Evolutionary conservation across 2,888 invertebrate species (phyloP).

Genomic region (Perizoma affinitatum): DNA sequence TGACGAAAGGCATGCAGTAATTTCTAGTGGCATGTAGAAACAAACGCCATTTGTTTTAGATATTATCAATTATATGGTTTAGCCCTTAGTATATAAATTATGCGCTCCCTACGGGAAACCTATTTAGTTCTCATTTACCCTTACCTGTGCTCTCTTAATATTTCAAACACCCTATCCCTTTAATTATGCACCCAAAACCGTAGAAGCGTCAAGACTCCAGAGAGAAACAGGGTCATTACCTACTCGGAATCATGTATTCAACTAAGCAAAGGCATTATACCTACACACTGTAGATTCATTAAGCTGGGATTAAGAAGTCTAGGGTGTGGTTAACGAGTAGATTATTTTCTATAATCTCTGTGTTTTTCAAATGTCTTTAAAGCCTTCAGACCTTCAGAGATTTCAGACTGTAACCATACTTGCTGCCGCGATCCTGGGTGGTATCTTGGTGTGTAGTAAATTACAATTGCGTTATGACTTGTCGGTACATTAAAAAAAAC

Average conservation of each 20-base stretch:
- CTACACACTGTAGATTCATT: neutral
- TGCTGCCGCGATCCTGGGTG: too few relatives aligned
- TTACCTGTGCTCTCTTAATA: slow-evolving; percentile 29
- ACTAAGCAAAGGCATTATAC: slow-evolving; percentile 15
- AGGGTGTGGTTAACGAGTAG: slow-evolving; percentile 1
- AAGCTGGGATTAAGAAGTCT: slow-evolving; percentile 16
- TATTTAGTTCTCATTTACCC: slow-evolving; percentile 27
- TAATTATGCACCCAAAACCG: slow-evolving; percentile 32
- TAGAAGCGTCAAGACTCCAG: slow-evolving; percentile 15
- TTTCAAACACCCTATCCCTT: slow-evolving; percentile 36
- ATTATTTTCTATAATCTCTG: neutral
- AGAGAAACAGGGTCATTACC: slow-evolving; percentile 16
- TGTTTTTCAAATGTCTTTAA: neutral
- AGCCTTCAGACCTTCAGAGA: neutral
- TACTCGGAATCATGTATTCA: slow-evolving; percentile 27
- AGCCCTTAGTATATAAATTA: slow-evolving; percentile 12
- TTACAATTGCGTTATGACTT: too few relatives aligned
- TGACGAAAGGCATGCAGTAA: too few relatives aligned
- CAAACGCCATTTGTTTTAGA: neutral
- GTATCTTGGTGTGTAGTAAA: too few relatives aligned
- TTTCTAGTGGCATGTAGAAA: too few relatives aligned
- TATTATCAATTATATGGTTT: neutral
- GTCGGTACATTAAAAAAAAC: too few relatives aligned
- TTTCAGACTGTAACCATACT: too few relatives aligned
- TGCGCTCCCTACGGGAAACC: slow-evolving; percentile 10